Percentiles rank a stretch among this genome's conserved stretches.
Evolutionary conservation across 2,888 invertebrate species (phyloP).

Genomic region (Synergus gifuensis): DNA sequence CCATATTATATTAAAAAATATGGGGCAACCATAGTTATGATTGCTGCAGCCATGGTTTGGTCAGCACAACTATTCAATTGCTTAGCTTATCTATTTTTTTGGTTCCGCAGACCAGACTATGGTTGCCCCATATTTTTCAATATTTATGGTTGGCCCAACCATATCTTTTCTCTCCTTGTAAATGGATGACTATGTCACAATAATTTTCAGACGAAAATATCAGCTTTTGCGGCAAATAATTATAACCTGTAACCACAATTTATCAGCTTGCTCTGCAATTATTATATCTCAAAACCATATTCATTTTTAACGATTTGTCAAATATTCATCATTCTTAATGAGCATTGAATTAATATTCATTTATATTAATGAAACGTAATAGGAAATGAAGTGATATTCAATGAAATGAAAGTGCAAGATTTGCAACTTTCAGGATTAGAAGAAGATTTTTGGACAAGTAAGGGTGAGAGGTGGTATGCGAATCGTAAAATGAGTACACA

Average conservation of each 20-base stretch:
- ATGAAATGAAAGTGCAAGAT: neutral
- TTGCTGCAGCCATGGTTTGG: too few relatives aligned
- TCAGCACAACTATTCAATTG: too few relatives aligned
- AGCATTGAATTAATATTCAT: too few relatives aligned
- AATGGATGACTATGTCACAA: neutral
- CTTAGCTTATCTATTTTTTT: too few relatives aligned
- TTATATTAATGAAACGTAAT: too few relatives aligned
- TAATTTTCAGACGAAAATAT: neutral
- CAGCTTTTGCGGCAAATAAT: neutral
- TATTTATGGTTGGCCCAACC: too few relatives aligned
- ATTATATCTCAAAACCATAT: neutral
- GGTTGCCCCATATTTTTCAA: too few relatives aligned
- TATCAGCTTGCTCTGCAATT: constrained; percentile 15
- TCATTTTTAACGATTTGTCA: constrained; percentile 5
- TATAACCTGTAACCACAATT: neutral
- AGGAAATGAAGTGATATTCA: neutral
- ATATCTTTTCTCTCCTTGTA: too few relatives aligned
- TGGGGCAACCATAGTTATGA: too few relatives aligned
- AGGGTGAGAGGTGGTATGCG: constrained; percentile 18
- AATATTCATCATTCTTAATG: neutral
- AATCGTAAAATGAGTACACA: constrained; percentile 19
- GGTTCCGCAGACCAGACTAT: too few relatives aligned
- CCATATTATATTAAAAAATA: too few relatives aligned
- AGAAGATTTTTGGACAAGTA: constrained; percentile 12
- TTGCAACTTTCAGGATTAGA: neutral